Percentiles rank a stretch among this genome's conserved stretches.
Evolutionary conservation across 2,113 vertebrate species (phyloP).

Genomic region (Aphelocoma coerulescens): DNA sequence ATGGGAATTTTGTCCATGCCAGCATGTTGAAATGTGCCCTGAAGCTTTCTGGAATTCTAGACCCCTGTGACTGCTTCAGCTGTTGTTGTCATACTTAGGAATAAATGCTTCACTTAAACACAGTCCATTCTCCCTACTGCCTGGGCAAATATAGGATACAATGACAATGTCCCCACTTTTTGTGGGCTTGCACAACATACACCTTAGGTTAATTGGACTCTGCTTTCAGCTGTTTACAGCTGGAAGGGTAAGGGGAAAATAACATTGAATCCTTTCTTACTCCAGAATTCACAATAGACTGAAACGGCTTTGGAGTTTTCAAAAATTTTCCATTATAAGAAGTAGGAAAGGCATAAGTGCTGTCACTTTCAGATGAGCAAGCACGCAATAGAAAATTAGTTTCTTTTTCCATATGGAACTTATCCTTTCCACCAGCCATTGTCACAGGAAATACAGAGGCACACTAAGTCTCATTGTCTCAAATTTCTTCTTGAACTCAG

Average conservation of each 20-base stretch:
- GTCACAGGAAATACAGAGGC: neutral
- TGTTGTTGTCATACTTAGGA: neutral
- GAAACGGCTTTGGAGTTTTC: neutral
- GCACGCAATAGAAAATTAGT: neutral
- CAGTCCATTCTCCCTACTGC: neutral
- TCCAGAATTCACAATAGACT: neutral
- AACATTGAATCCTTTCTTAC: neutral
- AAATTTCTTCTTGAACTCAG: neutral
- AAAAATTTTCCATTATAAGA: neutral
- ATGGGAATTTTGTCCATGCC: neutral
- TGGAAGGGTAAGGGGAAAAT: neutral
- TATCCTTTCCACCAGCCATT: neutral
- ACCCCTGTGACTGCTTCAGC: neutral
- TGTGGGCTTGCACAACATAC: neutral
- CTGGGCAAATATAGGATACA: neutral
- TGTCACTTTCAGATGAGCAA: neutral
- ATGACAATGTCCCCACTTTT: neutral
- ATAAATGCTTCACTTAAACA: neutral
- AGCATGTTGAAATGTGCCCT: neutral
- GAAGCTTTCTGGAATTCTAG: neutral
- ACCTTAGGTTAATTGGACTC: neutral
- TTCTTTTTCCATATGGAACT: neutral
- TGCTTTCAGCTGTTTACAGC: neutral
- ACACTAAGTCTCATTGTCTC: neutral
- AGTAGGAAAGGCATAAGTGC: neutral